Conservation (phyloP, 2,888 invertebrate species). For the Bombylius discolor region DNA sequence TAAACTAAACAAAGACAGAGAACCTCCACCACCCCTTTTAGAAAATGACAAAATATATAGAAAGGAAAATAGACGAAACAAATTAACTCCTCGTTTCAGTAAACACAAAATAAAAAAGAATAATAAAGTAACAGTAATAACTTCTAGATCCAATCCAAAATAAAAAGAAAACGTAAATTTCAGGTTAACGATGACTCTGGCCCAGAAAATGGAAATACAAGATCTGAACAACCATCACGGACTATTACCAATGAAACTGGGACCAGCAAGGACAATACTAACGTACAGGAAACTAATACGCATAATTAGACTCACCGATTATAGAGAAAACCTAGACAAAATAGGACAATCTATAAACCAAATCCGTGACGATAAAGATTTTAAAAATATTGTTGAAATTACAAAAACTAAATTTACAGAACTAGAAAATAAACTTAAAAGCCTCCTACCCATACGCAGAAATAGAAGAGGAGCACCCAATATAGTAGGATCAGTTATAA, state of each 20-base stretch:
- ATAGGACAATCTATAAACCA: neutral
- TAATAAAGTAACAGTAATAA: neutral
- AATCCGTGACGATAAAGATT: neutral
- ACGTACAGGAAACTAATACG: neutral
- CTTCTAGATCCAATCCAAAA: neutral
- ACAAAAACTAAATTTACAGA: neutral
- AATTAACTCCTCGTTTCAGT: neutral
- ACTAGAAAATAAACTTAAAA: neutral
- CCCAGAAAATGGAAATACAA: neutral
- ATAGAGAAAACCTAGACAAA: neutral
- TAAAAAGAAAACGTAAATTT: neutral
- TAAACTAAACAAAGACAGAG: neutral
- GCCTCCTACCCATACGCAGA: too few species aligned
- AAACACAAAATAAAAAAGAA: neutral
- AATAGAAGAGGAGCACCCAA: too few species aligned
- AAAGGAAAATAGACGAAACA: neutral
- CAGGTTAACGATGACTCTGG: neutral
- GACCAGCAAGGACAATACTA: neutral
- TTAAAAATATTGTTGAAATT: neutral
- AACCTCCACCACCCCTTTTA: neutral
- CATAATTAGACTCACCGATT: neutral
- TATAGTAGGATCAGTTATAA: too few species aligned
- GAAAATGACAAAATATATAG: neutral
- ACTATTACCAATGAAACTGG: neutral
- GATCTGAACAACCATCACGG: neutral